phyloP scores from a whole-genome alignment of 2,113 vertebrate genomes.

The Vulpes vulpes region DNA sequence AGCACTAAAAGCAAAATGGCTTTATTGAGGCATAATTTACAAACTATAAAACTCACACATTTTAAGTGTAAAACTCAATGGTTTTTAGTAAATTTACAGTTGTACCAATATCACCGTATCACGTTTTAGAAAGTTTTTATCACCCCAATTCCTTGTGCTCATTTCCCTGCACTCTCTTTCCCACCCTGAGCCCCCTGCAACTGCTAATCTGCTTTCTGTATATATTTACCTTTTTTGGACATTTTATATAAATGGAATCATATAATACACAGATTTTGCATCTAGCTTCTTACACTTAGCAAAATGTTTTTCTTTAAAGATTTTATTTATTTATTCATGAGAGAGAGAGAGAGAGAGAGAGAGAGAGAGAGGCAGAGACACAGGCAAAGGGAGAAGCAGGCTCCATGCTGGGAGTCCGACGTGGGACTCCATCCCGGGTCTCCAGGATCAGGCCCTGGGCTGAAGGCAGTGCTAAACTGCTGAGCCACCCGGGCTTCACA shows the following conservation, averaged over 20 bases:
- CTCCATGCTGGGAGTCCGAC: too few species aligned
- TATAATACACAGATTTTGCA: not conserved
- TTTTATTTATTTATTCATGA: too few species aligned
- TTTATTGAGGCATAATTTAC: constrained; percentile 64
- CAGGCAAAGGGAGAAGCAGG: too few species aligned
- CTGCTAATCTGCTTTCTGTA: not conserved
- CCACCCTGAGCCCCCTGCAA: not conserved
- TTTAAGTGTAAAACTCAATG: constrained; percentile 47
- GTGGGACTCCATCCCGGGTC: too few species aligned
- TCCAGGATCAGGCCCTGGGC: too few species aligned
- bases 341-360: too few species aligned
- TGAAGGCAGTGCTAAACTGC: too few species aligned
- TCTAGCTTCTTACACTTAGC: not conserved
- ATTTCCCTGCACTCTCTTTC: not conserved
- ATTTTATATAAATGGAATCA: constrained; percentile 12
- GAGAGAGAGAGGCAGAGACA: too few species aligned
- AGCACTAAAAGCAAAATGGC: constrained; percentile 47
- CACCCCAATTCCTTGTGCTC: not conserved
- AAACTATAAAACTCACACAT: constrained; percentile 41
- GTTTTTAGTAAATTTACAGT: constrained; percentile 21
- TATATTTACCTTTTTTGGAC: not conserved
- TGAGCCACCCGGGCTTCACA: not conserved
- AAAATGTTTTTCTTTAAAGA: not conserved
- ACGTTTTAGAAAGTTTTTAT: constrained; percentile 40
- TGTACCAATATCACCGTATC: not conserved